These are phyloP conservation scores for Micronycteris hirsuta DNA, from an alignment of 2,113 vertebrate species.

Conservation along the genomic window DNA sequence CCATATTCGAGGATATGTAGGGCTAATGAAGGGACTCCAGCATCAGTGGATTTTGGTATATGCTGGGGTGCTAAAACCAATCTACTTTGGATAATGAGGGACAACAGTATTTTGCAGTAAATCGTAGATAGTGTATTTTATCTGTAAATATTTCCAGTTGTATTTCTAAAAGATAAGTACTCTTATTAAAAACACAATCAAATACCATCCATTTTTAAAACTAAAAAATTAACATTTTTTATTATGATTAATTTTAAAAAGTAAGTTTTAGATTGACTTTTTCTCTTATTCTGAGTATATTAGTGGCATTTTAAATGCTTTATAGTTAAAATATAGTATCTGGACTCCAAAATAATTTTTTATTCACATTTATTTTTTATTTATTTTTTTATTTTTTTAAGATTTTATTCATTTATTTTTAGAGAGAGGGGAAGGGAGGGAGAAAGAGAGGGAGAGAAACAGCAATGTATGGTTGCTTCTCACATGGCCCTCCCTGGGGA, in stretches of 20 bases:
- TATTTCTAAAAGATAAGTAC: slow-evolving; percentile 23
- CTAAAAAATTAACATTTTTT: background rate
- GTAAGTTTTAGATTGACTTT: slow-evolving; percentile 27
- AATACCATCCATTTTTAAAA: background rate
- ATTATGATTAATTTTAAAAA: background rate
- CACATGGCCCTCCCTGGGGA: no score
- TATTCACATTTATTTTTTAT: slow-evolving; percentile 5
- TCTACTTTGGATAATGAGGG: background rate
- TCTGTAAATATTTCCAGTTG: slow-evolving; percentile 36
- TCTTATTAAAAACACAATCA: background rate
- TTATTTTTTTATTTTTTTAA: no score
- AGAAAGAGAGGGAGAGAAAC: no score
- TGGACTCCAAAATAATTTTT: slow-evolving; percentile 6
- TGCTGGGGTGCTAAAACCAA: background rate
- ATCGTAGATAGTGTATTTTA: background rate
- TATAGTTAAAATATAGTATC: slow-evolving; percentile 2
- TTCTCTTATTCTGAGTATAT: background rate
- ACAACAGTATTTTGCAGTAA: slow-evolving; percentile 15
- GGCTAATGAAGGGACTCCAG: background rate
- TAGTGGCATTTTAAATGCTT: slow-evolving; percentile 11
- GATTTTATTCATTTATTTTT: no score
- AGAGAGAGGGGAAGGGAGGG: no score
- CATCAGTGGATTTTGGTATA: background rate
- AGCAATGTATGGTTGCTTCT: no score
- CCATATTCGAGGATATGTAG: background rate